These are phyloP conservation scores for Gopherus flavomarginatus DNA, from an alignment of 2,113 vertebrate species.

Conservation along the genomic window DNA sequence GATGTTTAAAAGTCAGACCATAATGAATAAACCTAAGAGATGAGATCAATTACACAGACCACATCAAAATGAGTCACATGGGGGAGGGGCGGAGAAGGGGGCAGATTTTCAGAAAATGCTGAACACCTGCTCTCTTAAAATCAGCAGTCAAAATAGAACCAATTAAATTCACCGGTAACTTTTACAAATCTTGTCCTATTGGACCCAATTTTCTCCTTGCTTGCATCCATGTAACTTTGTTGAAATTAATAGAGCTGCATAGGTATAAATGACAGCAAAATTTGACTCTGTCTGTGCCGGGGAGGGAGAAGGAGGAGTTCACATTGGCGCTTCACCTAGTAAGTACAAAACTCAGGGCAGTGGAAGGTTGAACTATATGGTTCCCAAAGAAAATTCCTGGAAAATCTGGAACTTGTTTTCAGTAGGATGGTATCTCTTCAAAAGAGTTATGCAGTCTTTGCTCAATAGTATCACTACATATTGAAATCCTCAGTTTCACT, in stretches of 20 bases:
- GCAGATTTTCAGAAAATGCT: neutral
- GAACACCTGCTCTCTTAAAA: neutral
- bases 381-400: conserved; percentile 23
- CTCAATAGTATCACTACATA: neutral
- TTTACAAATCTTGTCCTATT: neutral
- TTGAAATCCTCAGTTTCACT: conserved; percentile 42
- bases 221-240: neutral
- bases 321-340: neutral
- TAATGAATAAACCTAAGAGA: neutral
- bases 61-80: neutral
- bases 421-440: neutral
- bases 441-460: conserved; percentile 28
- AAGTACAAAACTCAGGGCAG: neutral
- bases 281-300: neutral
- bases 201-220: neutral
- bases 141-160: neutral
- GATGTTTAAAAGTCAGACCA: neutral
- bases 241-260: neutral
- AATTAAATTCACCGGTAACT: neutral
- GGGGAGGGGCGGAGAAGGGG: neutral
- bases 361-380: neutral
- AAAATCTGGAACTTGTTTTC: conserved; percentile 3
- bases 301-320: neutral
- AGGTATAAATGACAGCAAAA: conserved; percentile 10
- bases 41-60: neutral